Percentiles rank a stretch among this genome's conserved stretches.
phyloP scores from a whole-genome alignment of 2,113 vertebrate genomes.

The Grantiella picta region DNA sequence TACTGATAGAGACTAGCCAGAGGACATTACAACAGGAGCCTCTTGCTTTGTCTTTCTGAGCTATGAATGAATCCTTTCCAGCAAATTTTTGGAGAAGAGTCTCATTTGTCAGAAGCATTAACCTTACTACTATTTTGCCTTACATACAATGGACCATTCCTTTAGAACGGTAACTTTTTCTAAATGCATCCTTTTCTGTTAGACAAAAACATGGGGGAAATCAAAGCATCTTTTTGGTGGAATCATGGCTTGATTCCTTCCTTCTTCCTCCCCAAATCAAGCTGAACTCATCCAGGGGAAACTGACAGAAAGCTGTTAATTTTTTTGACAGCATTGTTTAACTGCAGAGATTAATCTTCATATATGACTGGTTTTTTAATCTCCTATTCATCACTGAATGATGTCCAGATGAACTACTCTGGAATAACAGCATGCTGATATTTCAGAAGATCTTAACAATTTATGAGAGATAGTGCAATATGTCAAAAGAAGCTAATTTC shows the following conservation, averaged over 20 bases:
- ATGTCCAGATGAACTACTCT: not conserved
- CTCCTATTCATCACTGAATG: not conserved
- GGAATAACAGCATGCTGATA: not conserved
- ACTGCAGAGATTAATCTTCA: not conserved
- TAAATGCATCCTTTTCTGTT: not conserved
- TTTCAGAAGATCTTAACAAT: not conserved
- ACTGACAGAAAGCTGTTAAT: not conserved
- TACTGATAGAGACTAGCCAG: not conserved
- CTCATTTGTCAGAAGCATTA: not conserved
- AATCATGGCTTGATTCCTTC: not conserved
- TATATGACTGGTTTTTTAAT: not conserved
- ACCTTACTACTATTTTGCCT: not conserved
- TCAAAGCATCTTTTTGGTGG: not conserved
- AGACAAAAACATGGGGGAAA: not conserved
- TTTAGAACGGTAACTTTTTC: not conserved
- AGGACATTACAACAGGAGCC: not conserved
- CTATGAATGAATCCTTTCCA: not conserved
- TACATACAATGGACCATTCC: not conserved
- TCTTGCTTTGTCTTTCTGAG: not conserved
- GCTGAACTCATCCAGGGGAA: not conserved
- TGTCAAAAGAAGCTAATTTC: not conserved
- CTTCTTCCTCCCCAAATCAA: rapidly evolving
- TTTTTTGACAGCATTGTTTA: not conserved
- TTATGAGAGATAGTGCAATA: not conserved
- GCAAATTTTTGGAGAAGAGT: not conserved